phyloP scores from a whole-genome alignment of 2,797 vertebrate genomes.

The Okamejei kenojei region DNA sequence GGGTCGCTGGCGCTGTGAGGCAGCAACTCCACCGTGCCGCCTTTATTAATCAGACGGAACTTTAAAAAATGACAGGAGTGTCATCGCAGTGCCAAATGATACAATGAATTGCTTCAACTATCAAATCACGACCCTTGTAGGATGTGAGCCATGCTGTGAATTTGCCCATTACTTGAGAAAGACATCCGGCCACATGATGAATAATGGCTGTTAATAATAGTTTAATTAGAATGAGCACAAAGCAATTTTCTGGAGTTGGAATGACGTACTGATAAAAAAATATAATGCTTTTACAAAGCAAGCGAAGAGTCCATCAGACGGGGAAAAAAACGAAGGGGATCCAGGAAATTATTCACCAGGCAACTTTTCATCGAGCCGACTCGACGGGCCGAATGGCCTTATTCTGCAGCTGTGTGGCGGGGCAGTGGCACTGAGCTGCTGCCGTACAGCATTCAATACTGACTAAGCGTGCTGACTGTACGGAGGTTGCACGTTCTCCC shows the following conservation, averaged over 20 bases:
- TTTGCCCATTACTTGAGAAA: slow-evolving; percentile 25
- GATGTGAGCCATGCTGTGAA: slow-evolving; percentile 13
- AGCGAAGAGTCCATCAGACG: neutral
- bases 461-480: no score
- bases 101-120: slow-evolving; percentile 27
- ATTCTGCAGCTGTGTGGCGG: no score
- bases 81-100: neutral
- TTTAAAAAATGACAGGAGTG: neutral
- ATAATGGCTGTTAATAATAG: neutral
- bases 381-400: no score
- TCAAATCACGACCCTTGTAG: neutral
- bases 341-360: neutral
- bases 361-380: no score
- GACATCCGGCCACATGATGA: neutral
- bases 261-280: neutral
- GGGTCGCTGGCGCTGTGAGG: no score
- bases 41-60: slow-evolving; percentile 10
- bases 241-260: neutral
- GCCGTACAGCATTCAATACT: no score
- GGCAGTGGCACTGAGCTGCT: no score
- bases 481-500: no score
- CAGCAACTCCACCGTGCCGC: no score
- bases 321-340: neutral
- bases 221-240: slow-evolving; percentile 5
- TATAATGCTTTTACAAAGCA: neutral